These are phyloP conservation scores for Caenorhabditis plicata DNA, from an alignment of 2,888 invertebrate species.

Conservation along the genomic window DNA sequence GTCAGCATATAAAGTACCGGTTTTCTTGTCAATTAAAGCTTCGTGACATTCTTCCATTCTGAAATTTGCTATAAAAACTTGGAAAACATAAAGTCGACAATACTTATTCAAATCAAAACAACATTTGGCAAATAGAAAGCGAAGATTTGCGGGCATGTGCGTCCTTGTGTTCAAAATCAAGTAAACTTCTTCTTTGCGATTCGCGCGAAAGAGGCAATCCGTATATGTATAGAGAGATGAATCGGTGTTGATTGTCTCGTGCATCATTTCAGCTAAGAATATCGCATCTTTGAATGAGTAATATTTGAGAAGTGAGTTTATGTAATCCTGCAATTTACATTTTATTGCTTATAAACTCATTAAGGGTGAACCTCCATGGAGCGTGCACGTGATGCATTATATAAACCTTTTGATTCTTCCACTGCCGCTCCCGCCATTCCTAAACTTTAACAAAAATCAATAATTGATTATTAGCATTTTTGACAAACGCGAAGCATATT, in stretches of 20 bases:
- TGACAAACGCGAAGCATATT: too few relatives aligned
- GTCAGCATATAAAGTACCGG: constrained; percentile 6
- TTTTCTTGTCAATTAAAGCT: constrained; percentile 19
- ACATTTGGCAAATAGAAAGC: constrained; percentile 54
- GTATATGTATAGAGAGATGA: constrained; percentile 12
- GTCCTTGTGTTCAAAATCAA: constrained; percentile 3
- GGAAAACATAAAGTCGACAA: constrained; percentile 1
- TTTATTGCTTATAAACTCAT: too few relatives aligned
- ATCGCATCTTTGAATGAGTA: too few relatives aligned
- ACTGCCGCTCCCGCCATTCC: too few relatives aligned
- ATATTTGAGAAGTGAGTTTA: constrained; percentile 35
- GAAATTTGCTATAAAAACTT: too few relatives aligned
- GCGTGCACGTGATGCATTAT: too few relatives aligned
- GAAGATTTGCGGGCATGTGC: constrained; percentile 11
- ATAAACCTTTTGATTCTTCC: too few relatives aligned
- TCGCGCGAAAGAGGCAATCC: constrained; percentile 18
- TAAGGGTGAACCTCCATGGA: too few relatives aligned
- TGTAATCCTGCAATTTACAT: constrained; percentile 18
- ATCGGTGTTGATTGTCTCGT: too few relatives aligned
- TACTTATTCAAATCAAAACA: constrained; percentile 55
- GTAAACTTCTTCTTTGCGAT: constrained; percentile 23
- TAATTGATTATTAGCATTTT: too few relatives aligned
- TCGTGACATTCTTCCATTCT: constrained; percentile 19
- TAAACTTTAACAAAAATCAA: too few relatives aligned
- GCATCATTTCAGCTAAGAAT: constrained; percentile 3